phyloP scores from a whole-genome alignment of 2,888 invertebrate species.

The Limnephilus rhombicus region DNA sequence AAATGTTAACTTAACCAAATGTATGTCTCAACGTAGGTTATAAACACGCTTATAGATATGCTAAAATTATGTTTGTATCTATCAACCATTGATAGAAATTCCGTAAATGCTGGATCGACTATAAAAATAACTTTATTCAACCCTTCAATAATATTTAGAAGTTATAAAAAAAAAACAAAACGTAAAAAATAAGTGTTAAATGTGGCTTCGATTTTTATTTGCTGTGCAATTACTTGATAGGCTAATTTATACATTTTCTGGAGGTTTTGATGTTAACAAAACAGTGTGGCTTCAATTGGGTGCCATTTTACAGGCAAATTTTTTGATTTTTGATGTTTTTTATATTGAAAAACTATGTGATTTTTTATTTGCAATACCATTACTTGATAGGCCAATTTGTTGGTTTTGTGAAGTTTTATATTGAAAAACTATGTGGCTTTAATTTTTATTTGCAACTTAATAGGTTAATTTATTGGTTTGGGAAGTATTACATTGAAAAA shows the following conservation, averaged over 20 bases:
- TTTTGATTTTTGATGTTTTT: not conserved
- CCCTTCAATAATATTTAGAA: not conserved
- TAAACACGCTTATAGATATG: not conserved
- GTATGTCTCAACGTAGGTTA: not conserved
- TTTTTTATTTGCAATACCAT: not conserved
- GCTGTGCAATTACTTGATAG: not conserved
- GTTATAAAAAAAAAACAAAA: slow-evolving; percentile 35
- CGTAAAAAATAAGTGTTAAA: not conserved
- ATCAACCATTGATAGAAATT: slow-evolving; percentile 10
- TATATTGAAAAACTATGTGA: not conserved
- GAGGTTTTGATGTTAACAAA: not conserved
- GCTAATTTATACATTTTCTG: not conserved
- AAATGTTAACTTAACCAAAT: not conserved
- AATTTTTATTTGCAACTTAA: not conserved
- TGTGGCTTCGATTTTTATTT: not conserved
- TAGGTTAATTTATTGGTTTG: too few relatives aligned
- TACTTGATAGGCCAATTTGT: not conserved
- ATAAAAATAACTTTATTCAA: slow-evolving; percentile 57
- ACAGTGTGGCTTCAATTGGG: not conserved
- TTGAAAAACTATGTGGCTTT: not conserved
- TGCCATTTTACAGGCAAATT: not conserved
- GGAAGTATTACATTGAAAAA: too few relatives aligned
- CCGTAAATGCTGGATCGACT: slow-evolving; percentile 64
- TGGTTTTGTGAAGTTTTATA: too few relatives aligned
- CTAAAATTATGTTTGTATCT: not conserved